These are phyloP conservation scores for Eufriesea mexicana DNA, from an alignment of 1,140 invertebrate species.

Conservation along the genomic window DNA sequence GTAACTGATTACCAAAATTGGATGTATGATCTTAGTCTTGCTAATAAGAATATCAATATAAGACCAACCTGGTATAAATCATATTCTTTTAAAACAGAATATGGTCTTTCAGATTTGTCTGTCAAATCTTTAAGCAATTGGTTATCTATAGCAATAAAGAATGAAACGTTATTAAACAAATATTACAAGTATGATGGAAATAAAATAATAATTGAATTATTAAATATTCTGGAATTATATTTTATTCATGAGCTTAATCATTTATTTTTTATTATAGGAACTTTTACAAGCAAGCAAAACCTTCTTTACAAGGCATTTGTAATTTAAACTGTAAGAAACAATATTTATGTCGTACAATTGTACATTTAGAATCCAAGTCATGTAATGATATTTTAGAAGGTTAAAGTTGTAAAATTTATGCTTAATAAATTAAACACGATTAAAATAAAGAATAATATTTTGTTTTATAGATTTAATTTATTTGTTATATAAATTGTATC, in stretches of 20 bases:
- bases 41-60: conserved; percentile 84
- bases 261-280: conserved; percentile 67
- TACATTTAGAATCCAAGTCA: not conserved
- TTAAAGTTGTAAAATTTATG: conserved; percentile 6
- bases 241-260: conserved; percentile 77
- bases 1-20: conserved; percentile 88
- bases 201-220: not conserved
- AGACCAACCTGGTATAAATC: conserved; percentile 86
- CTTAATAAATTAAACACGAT: not conserved
- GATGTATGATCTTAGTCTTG: conserved; percentile 89
- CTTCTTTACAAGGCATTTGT: conserved; percentile 82
- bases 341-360: conserved; percentile 30
- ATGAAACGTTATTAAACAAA: conserved; percentile 72
- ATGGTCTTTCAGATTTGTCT: conserved; percentile 80
- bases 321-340: conserved; percentile 82
- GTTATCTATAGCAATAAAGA: conserved; percentile 67
- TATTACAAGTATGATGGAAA: conserved; percentile 53
- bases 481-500: conserved; percentile 10
- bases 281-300: conserved; percentile 84
- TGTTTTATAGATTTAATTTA: not conserved
- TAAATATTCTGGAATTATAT: conserved; percentile 82
- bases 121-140: conserved; percentile 75
- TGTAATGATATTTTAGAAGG: conserved; percentile 14
- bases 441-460: conserved; percentile 10
- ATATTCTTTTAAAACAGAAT: conserved; percentile 87